Evolutionary conservation across 1,140 invertebrate genomes (phyloP).

Genomic region (Mactra quadrangularis): DNA sequence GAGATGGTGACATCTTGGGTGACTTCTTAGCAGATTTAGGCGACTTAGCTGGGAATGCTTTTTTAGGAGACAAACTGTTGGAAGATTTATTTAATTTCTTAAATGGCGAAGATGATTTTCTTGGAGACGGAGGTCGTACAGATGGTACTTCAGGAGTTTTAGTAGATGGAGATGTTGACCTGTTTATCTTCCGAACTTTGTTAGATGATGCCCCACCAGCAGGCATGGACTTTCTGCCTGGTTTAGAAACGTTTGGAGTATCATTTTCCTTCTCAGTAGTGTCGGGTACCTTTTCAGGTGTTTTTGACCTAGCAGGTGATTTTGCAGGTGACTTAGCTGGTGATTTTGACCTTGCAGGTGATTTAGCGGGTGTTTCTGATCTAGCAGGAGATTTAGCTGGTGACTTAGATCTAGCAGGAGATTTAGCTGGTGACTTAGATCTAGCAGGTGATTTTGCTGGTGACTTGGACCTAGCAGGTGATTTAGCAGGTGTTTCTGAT

Average conservation of each 20-base stretch:
- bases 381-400: constrained; percentile 10
- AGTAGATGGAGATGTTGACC: neutral
- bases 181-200: too few species aligned
- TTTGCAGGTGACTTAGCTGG: constrained; percentile 18
- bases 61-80: constrained; percentile 15
- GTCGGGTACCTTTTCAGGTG: neutral
- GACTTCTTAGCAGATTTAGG: neutral
- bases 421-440: constrained; percentile 33
- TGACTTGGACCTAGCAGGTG: neutral
- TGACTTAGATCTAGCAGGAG: neutral
- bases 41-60: constrained; percentile 1
- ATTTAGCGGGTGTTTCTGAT: neutral
- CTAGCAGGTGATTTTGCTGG: constrained; percentile 32
- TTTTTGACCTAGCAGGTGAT: constrained; percentile 7
- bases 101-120: constrained; percentile 21
- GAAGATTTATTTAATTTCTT: constrained; percentile 7
- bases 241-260: too few species aligned
- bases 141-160: too few species aligned
- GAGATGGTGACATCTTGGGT: neutral
- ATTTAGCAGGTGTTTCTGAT: neutral
- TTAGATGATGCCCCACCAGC: neutral
- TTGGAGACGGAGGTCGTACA: constrained; percentile 44
- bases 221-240: neutral
- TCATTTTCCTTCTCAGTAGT: too few species aligned
- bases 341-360: constrained; percentile 10